These are phyloP conservation scores for Philypnodon macrostomus DNA, from an alignment of 2,797 vertebrate genomes.

Conservation along the genomic window DNA sequence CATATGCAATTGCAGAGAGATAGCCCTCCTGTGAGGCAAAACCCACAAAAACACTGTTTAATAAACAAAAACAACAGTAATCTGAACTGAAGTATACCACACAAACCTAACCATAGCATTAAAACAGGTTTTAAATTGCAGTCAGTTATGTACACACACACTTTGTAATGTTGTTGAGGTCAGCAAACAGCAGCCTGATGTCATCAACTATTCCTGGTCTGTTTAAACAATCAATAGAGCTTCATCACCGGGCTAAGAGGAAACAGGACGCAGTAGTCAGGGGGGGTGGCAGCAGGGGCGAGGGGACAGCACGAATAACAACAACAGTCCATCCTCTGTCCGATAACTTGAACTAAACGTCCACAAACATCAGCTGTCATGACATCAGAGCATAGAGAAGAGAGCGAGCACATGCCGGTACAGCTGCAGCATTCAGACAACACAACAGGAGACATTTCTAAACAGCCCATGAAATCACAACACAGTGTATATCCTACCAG, in stretches of 20 bases:
- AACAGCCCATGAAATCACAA: constrained; percentile 3
- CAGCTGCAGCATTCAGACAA: constrained; percentile 65
- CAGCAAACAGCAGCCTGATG: constrained; percentile 62
- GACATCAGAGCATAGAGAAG: constrained; percentile 65
- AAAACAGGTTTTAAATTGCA: background rate
- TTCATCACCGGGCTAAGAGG: constrained; percentile 51
- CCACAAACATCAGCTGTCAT: constrained; percentile 50
- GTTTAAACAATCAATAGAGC: constrained; percentile 61
- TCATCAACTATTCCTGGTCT: constrained; percentile 57
- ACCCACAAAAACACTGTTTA: too few species aligned
- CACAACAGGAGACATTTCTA: background rate
- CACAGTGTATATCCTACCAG: constrained; percentile 37
- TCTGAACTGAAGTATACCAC: background rate
- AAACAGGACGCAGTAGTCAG: constrained; percentile 31
- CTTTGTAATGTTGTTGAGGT: constrained; percentile 52
- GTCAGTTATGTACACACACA: constrained; percentile 53
- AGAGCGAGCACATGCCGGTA: constrained; percentile 29
- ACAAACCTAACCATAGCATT: background rate
- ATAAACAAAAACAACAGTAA: too few species aligned
- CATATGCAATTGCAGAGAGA: too few species aligned
- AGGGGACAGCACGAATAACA: constrained; percentile 1
- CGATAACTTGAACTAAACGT: constrained; percentile 17
- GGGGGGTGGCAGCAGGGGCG: background rate
- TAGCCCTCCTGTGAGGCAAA: too few species aligned
- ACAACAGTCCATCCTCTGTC: constrained; percentile 33